Evolutionary conservation across 2,888 invertebrate genomes (phyloP), one percentile per base, ranked within the genome.

Genomic region (Rugalucina vietnamica): DNA sequence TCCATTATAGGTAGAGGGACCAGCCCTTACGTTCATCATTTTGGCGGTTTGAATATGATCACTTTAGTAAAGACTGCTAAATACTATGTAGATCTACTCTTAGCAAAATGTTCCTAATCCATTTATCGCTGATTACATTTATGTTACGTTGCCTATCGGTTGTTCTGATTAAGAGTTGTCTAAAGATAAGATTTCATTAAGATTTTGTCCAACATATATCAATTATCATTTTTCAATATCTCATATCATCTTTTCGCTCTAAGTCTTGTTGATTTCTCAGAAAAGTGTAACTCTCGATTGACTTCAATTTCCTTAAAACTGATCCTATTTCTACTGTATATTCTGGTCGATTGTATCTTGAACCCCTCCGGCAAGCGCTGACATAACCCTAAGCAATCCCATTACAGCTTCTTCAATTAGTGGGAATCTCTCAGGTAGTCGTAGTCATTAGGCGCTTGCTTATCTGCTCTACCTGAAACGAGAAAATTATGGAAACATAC

Each of bases 1-100:
- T 1, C 72, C 72, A 10, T 43, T 49, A 43, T 39, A 72, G 12
- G 72, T 72, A 32, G 43, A 43, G 12, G 72, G 72, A 1, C 72
- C 72, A 29, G 72, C 72, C 34, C 29, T 37, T 29, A 72, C 72
- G 72, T 72, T 72, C 72, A 72, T 37, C 72, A 72, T 72, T 43
- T 72, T 72, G 4, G 32, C 70, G n/a, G 36, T 24, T 70, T 21
- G 27, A 36, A 27, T 27, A 34, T n/a, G 5, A 18, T 18, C 21
- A 50, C 50, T 4, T 4, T 50, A n/a, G 4, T 18, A 3, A 12
- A 21, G 4, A 50, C 50, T 50, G 24, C 18, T 50, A 50, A 10
- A 4, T 50, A n/a, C 24, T 10, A 43, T 43, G 10, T 12, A 43
- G 18, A 43, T 43, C 43, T 43, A 43, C 43, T 43, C 18, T 43